Evolutionary conservation across 2,888 invertebrate genomes (phyloP), one percentile per base, ranked within the genome.

Genomic region (Lottia scabra): DNA sequence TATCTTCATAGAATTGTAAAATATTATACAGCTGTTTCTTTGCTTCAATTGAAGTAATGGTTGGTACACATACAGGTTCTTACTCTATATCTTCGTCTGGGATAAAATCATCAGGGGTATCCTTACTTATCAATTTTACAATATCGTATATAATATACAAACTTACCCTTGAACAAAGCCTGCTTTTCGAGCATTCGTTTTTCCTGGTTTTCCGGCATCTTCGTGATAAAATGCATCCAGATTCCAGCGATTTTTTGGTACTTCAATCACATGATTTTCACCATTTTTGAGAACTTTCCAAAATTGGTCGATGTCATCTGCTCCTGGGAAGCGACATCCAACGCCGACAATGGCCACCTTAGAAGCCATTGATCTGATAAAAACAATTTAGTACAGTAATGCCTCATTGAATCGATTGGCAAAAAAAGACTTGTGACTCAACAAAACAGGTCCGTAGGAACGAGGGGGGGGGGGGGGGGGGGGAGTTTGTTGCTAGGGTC

Each of bases 271-370:
- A 30, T 79, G 79, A 63, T 81, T 78, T 67, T 81, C 81, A 23
- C 80, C 81, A 26, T 79, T 79, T 6, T 56, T 15, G 10, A 81
- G 74, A n/a, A 81, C 75, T 56, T 63, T 46, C 80, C 81, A 81
- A 65, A 72, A 81, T 43, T 80, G 79, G 1, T 72, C 68, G 0
- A 79, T 27, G 63, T 80, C 76, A 12, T 78, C 70, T 10, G 79
- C 81, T 27, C 81, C 81, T 0, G 79, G 80, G 70, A 81, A 80
- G n/a, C 71, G 73, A 63, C 81, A 79, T 0, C 80, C 80, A 6
- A 78, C 64, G 2, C 80, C 80, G 19, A 81, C 75, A 23, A 81
- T 76, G n/a, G 78, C 81, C 12, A 81, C 78, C 2, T 63, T 63
- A 16, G 19, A 56, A 8, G 23, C 23, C 23, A 23, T 56, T 19